Evolutionary conservation across 1,140 invertebrate species (phyloP).

Genomic region (Drosophila equinoxialis): DNA sequence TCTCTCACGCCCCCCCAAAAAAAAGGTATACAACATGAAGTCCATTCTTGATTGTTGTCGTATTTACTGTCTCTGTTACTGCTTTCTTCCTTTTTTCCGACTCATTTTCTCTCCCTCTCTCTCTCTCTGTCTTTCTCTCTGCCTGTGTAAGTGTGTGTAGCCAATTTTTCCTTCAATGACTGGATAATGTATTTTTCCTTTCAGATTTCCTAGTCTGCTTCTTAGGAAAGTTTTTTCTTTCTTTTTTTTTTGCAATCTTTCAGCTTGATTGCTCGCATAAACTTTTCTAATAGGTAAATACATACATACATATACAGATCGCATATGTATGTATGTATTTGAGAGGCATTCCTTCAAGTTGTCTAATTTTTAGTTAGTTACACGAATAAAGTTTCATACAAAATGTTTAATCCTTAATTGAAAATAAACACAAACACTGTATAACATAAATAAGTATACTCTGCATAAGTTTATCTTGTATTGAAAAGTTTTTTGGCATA

Average conservation of each 20-base stretch:
- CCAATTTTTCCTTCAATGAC: constrained; percentile 55
- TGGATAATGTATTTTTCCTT: constrained; percentile 25
- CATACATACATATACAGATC: constrained; percentile 1
- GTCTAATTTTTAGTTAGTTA: neutral
- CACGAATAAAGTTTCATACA: constrained; percentile 2
- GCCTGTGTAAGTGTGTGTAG: neutral
- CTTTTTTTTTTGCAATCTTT: constrained; percentile 27
- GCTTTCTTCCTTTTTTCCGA: neutral
- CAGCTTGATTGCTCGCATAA: constrained; percentile 50
- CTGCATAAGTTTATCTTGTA: constrained; percentile 1
- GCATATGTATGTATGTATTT: neutral
- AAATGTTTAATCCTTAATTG: constrained; percentile 44
- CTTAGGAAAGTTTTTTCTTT: constrained; percentile 25
- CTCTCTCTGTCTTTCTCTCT: constrained; percentile 20
- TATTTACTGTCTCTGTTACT: constrained; percentile 48
- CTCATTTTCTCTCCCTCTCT: neutral
- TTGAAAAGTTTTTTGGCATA: constrained; percentile 11
- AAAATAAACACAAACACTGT: constrained; percentile 52
- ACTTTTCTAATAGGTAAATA: constrained; percentile 33
- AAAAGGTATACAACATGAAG: constrained; percentile 5
- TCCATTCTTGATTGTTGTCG: constrained; percentile 54
- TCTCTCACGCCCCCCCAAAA: neutral
- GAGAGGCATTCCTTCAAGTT: no score
- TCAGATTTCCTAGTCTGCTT: constrained; percentile 6
- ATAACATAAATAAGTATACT: neutral